Evolutionary conservation across 1,140 invertebrate species (phyloP), one percentile per base, ranked within the genome.

Genomic region (Drosophila baimaii): DNA sequence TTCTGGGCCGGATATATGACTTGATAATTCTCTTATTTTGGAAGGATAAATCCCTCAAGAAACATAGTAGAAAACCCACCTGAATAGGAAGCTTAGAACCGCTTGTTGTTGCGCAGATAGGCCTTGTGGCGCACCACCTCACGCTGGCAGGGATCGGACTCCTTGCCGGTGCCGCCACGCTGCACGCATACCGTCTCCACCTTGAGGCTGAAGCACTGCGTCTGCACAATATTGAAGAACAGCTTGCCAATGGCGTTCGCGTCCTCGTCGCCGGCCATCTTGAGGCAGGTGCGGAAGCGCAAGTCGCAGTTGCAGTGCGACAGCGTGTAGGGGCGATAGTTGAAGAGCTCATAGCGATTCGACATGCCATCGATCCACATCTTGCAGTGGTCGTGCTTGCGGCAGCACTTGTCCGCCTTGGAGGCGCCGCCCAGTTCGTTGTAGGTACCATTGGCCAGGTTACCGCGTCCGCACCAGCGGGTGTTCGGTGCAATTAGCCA

Each of bases 141-240:
- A 63, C 94, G 94, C 13, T 95, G 91, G 85, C 98, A 98, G 7
- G 54, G 58, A 6, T 66, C 52, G 58, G 96, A 96, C 1, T 97
- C 97, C 76, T 95, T 96, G 2, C 97, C 97, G 95, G 96, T 97
- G 3, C 95, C 95, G 10, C 65, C 52, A 7, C 95, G 93, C 77
- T 96, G 94, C 13, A 93, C 93, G 92, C 98, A 98, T 1, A 95
- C 93, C 69, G 95, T 95, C 68, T 96, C 95, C 1, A 94, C 94
- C 81, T 97, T 97, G 13, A 99, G 92, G 1, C 97, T 94, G 92
- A 99, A 99, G 90, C 98, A 99, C 83, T 98, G 96, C 0, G 96
- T 98, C 89, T 98, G 97, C 3, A 98, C 95, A 1, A 98, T 94
- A 91, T 98, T 98, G 93, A 99, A 99, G 93, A 98, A 99, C 8